Evolutionary conservation across 2,113 vertebrate genomes (phyloP), one percentile per base, ranked within the genome.

Genomic region (Pteropus alecto): DNA sequence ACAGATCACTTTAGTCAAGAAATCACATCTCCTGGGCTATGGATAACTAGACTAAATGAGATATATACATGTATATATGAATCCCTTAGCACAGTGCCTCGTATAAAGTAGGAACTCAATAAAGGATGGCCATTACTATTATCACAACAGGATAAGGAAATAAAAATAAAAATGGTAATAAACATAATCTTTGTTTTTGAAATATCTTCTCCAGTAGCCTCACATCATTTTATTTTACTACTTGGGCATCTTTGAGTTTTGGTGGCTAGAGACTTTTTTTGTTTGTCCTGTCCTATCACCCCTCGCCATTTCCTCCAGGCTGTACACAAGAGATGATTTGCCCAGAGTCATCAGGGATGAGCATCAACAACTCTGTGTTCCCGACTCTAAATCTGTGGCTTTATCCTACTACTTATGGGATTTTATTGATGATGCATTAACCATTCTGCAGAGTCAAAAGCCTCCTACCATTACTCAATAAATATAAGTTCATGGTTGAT

Each of bases 151-250:
- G 82, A 92, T 5, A 76, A 63, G 58, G 18, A 94, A 68, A 87
- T 65, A 90, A 73, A 90, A 90, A 48, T 94, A 77, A 96, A 93
- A 56, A 79, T 83, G 51, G 12, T 33, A 91, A 78, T 83, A 74
- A 93, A 82, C 12, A 60, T 60, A 71, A 78, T 6, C 3, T 51
- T 84, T 81, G 56, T 61, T 96, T 90, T 51, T 26, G 13, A 91
- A 84, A 90, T 73, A 24, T 67, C 41, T 93, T 86, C 24, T 68
- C 73, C 35, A 93, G 60, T n/a, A 74, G 63, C 35, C 70, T 90
- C 61, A 60, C 51, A 73, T 38, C 70, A 28, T 74, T 95, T 90
- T 78, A 71, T 56, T 93, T 87, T 82, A 81, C 28, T 86, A 35
- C 51, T 58, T 35, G 38, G 51, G 19, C 54, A 63, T 28, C 33